phyloP scores from a whole-genome alignment of 2,113 vertebrate genomes.

The Fregata magnificens region DNA sequence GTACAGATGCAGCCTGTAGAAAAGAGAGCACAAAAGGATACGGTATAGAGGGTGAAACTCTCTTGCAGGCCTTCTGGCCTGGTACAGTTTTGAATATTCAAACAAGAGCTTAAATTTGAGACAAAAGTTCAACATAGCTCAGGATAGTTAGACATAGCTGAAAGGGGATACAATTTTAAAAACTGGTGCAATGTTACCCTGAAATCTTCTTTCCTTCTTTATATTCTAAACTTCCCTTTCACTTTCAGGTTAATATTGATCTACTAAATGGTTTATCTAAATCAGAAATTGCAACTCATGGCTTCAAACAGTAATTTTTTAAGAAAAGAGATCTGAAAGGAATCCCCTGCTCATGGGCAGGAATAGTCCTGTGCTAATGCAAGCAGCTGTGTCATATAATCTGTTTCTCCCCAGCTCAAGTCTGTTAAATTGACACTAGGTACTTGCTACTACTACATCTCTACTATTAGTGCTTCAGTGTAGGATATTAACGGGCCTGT shows the following conservation, averaged over 20 bases:
- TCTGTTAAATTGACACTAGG: background rate
- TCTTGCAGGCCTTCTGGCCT: background rate
- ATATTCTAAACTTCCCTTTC: background rate
- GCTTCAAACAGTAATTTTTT: background rate
- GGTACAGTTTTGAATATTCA: background rate
- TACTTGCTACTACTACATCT: background rate
- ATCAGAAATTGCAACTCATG: background rate
- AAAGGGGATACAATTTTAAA: background rate
- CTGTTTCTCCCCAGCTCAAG: background rate
- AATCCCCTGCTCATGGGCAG: background rate
- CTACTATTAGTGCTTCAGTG: background rate
- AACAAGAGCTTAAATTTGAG: background rate
- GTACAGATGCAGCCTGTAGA: background rate
- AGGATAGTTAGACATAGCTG: accelerated
- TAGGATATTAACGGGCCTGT: background rate
- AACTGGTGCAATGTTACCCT: background rate
- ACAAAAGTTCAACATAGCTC: background rate
- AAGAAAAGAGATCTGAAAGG: background rate
- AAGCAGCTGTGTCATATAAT: background rate
- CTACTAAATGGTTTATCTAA: background rate
- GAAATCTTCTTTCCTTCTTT: background rate
- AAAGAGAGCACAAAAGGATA: background rate
- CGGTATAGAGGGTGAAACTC: background rate
- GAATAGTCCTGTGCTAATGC: background rate
- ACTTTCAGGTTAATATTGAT: background rate